Evolutionary conservation across 2,113 vertebrate species (phyloP), one percentile per base, ranked within the genome.

Genomic region (Amblyornis subalaris): DNA sequence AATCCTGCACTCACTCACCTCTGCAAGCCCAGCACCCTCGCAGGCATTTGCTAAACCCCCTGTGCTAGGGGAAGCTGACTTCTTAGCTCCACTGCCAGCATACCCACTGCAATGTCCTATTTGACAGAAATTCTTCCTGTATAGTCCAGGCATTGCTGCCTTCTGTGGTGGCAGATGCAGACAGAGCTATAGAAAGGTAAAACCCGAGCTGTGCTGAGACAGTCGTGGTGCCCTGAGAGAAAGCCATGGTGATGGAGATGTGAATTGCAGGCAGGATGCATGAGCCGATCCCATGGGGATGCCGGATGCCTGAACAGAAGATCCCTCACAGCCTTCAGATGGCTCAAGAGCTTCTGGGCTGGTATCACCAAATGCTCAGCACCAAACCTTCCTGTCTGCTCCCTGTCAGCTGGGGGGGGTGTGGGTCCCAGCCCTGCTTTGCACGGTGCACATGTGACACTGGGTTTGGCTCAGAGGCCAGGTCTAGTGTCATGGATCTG

Each of bases 401-500:
- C 11, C 33, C 7, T 69, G 50, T 69, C 42, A 12, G 5, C 20
- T 33, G 35, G 26, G 21, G 22, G 6, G 28, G 9, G 3, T 3
- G 17, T 20, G 70, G 10, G 21, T 31, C 36, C 55, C 76, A 62
- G n/a, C 38, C 54, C 13, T 13, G 20, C 3, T 90, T 66, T 54
- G 9, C 62, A 21, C 1, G 8, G 35, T 53, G 28, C 62, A 10
- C 18, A 0, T 0, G 5, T 51, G 38, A 33, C 22, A 4, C 18
- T n/a, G 51, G 4, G 11, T 65, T 81, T 62, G 47, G 29, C 64
- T 89, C 1, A 0, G 0, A 4, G 53, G n/a, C 8, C 87, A 66
- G 23, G 13, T 31, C 10, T 40, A 31, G 24, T 8, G 44, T 55
- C 7, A 7, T 9, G 14, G 21, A 26, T 36, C 9, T 75, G 36